phyloP scores from a whole-genome alignment of 30 jellyfish, hydroid and myxozoan species.

The Cassiopea andromeda region DNA sequence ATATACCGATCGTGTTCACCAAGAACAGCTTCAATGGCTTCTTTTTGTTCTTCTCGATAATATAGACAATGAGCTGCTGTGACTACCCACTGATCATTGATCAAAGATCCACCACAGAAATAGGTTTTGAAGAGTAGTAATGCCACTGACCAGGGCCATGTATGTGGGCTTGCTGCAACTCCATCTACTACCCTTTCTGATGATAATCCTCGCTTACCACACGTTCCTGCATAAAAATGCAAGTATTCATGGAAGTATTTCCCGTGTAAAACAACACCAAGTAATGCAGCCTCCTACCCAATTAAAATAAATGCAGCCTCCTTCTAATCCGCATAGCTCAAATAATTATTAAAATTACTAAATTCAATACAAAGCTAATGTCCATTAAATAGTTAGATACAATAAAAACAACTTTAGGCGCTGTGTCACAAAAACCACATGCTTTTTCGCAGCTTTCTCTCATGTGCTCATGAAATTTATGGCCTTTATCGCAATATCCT shows the following conservation, averaged over 20 bases:
- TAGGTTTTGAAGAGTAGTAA: constrained; percentile 28
- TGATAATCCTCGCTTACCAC: constrained; percentile 50
- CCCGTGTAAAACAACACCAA: too few relatives aligned
- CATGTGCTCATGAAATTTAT: constrained; percentile 25
- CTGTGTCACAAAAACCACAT: constrained; percentile 31
- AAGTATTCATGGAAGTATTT: neutral
- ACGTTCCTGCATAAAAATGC: neutral
- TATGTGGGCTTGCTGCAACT: constrained; percentile 39
- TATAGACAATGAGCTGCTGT: constrained; percentile 73
- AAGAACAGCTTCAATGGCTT: constrained; percentile 50
- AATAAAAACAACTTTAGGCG: neutral
- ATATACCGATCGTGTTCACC: constrained; percentile 76
- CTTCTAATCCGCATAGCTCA: too few relatives aligned
- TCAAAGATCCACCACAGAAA: constrained; percentile 76
- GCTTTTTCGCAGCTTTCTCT: constrained; percentile 37
- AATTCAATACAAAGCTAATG: neutral
- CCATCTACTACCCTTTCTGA: constrained; percentile 60
- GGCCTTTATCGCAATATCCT: constrained; percentile 1
- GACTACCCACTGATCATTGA: constrained; percentile 58
- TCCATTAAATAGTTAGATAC: neutral
- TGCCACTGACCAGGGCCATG: constrained; percentile 74
- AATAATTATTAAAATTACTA: too few relatives aligned
- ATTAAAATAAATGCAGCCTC: too few relatives aligned
- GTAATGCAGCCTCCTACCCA: too few relatives aligned
- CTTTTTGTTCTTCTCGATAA: constrained; percentile 17